phyloP scores from a whole-genome alignment of 2,797 vertebrate species.

The Jordanella pulchra region DNA sequence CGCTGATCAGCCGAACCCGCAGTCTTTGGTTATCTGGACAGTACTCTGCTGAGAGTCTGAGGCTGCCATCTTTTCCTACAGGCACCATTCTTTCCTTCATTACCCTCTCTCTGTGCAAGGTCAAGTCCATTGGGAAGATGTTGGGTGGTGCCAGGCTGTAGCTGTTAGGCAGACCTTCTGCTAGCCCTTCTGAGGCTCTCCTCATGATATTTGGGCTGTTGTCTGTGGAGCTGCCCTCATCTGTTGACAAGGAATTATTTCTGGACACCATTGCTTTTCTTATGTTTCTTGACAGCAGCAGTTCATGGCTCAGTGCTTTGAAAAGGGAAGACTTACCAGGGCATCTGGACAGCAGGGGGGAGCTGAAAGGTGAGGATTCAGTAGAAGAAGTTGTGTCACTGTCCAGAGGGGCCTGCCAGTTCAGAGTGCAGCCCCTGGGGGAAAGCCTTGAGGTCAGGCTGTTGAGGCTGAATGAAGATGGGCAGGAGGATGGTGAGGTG shows the following conservation, averaged over 20 bases:
- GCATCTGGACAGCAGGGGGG: constrained; percentile 79
- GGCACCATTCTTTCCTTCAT: constrained; percentile 79
- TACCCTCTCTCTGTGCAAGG: constrained; percentile 75
- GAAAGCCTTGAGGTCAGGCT: constrained; percentile 70
- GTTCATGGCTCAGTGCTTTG: constrained; percentile 85
- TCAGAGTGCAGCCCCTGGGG: constrained; percentile 67
- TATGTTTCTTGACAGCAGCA: constrained; percentile 78
- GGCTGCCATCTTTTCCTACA: constrained; percentile 77
- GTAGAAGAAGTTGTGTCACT: constrained; percentile 86
- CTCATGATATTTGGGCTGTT: constrained; percentile 87
- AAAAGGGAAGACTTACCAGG: constrained; percentile 75
- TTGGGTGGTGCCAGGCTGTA: constrained; percentile 77
- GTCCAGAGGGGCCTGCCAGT: constrained; percentile 79
- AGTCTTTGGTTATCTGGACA: constrained; percentile 82
- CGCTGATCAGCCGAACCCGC: constrained; percentile 87
- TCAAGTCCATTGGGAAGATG: constrained; percentile 80
- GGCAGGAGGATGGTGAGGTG: constrained; percentile 57
- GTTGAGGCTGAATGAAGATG: constrained; percentile 77
- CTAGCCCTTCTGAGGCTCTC: constrained; percentile 81
- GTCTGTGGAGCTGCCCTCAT: constrained; percentile 91
- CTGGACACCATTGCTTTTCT: constrained; percentile 78
- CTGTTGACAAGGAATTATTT: constrained; percentile 89
- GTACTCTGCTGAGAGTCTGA: constrained; percentile 87
- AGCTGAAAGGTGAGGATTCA: constrained; percentile 85
- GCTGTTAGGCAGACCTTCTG: constrained; percentile 59